Conservation (phyloP, 2,113 vertebrate genomes). For the Silurus asotus region DNA sequence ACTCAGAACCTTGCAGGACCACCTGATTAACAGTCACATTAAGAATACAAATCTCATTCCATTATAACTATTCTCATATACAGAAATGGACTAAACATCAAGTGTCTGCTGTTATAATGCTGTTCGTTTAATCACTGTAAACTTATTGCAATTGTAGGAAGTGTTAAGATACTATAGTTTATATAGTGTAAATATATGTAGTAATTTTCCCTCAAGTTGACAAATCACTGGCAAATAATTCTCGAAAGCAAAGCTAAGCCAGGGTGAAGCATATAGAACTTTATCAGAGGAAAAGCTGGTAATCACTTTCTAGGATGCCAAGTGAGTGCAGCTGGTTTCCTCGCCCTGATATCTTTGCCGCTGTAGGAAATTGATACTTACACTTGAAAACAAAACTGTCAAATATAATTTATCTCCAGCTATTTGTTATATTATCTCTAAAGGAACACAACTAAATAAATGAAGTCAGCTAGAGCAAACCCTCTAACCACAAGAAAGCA, state of each 20-base stretch:
- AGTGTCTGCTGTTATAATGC: slow-evolving; percentile 1
- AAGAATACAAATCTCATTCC: slow-evolving; percentile 4
- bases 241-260: slow-evolving; percentile 25
- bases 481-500: slow-evolving; percentile 26
- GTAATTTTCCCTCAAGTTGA: slow-evolving; percentile 39
- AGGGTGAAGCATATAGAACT: slow-evolving; percentile 43
- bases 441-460: slow-evolving; percentile 53
- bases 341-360: slow-evolving; percentile 48
- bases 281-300: slow-evolving; percentile 50
- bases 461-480: slow-evolving; percentile 43
- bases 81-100: background rate
- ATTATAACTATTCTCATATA: background rate
- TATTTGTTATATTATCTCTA: slow-evolving; percentile 56
- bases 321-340: slow-evolving; percentile 52
- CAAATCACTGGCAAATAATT: slow-evolving; percentile 48
- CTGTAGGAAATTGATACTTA: slow-evolving; percentile 57
- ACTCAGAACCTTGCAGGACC: background rate
- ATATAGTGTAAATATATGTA: slow-evolving; percentile 16
- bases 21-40: background rate
- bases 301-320: slow-evolving; percentile 48
- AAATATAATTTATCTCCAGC: slow-evolving; percentile 55
- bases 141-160: slow-evolving; percentile 15
- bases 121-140: slow-evolving; percentile 18
- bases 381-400: slow-evolving; percentile 58
- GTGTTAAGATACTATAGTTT: slow-evolving; percentile 1